Evolutionary conservation across 2,113 vertebrate genomes (phyloP), one percentile per base, ranked within the genome.

Genomic region (Plestiodon gilberti): DNA sequence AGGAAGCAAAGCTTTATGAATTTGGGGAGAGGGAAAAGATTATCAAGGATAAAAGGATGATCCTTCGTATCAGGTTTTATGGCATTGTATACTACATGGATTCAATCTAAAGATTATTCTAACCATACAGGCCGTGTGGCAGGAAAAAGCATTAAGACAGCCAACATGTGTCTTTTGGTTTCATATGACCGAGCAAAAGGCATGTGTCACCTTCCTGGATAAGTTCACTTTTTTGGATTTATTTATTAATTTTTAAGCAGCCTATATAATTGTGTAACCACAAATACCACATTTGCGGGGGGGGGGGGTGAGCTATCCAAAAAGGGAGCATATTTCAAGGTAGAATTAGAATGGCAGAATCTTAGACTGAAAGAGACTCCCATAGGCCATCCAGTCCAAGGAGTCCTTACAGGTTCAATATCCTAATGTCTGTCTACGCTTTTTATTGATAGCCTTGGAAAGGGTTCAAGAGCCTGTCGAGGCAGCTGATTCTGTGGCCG

Each of bases 31-130:
- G 65, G 74, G 6, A 74, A 88, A 89, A 91, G 93, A 95, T 94
- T 93, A 93, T 85, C 70, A 90, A 85, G 87, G 87, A 92, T 94
- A 85, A 92, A 87, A 90, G 25, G 82, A 89, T 93, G 28, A 91
- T 84, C 73, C 82, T 89, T 82, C 40, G 69, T 78, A 79, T 87
- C 55, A 90, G 40, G 90, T 8, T 91, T 93, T 92, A 87, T 84
- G 65, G 2, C 10, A 86, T 76, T 77, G 79, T 83, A 59, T 86
- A 90, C 87, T 73, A 38, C 62, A 81, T 48, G 3, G 67, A 43
- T 85, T 91, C 89, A 89, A 62, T 77, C 59, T 84, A 57, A 78
- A 78, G 75, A 81, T 87, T 64, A 83, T 89, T 87, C 87, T 76
- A 87, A 14, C 87, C 78, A 8, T 9, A 23, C 35, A 89, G 8